These are phyloP conservation scores for Neosilurus mollespiculum DNA, from an alignment of 2,797 vertebrate genomes.

Conservation along the genomic window DNA sequence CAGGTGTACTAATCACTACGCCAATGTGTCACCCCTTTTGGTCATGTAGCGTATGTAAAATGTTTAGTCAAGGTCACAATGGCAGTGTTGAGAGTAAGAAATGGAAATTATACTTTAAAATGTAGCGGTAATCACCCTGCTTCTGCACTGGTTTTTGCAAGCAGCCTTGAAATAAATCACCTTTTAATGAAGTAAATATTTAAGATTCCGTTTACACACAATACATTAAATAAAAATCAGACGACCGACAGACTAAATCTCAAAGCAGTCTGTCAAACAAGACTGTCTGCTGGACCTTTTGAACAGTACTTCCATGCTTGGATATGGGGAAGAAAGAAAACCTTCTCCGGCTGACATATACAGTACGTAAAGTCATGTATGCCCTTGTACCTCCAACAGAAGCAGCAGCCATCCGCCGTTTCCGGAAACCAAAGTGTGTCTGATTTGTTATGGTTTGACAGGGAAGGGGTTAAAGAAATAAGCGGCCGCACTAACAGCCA, in stretches of 20 bases:
- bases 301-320: constrained; percentile 46
- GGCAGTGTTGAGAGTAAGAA: neutral
- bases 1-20: no score
- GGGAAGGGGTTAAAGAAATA: constrained; percentile 83
- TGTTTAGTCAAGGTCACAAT: neutral
- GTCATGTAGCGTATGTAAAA: neutral
- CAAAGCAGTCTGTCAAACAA: no score
- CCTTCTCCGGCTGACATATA: neutral
- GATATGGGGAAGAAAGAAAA: neutral
- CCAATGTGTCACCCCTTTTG: neutral
- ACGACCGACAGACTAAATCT: neutral
- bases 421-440: constrained; percentile 74
- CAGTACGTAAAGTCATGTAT: neutral
- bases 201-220: neutral
- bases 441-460: constrained; percentile 81
- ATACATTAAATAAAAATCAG: neutral
- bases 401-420: constrained; percentile 52
- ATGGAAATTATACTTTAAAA: neutral
- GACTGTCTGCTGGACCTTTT: neutral
- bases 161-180: neutral
- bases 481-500: constrained; percentile 74
- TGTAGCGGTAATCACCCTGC: neutral
- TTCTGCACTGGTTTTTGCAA: neutral
- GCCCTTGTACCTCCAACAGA: constrained; percentile 67
- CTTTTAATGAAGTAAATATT: neutral